Evolutionary conservation across 1,140 invertebrate genomes (phyloP).

Genomic region (Lasaia peninsularis): DNA sequence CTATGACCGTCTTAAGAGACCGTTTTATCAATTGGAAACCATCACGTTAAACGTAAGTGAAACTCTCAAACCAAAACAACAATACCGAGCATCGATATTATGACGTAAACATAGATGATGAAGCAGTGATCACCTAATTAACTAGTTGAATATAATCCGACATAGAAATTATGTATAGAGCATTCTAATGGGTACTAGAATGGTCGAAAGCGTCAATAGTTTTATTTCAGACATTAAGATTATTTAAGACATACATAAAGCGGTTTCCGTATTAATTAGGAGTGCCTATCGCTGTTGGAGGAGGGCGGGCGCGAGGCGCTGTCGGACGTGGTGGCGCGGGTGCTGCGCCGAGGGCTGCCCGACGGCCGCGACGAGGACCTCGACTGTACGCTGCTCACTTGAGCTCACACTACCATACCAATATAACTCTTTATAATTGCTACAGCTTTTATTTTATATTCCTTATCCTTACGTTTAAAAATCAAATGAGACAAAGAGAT

Average conservation of each 20-base stretch:
- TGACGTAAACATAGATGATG: no score
- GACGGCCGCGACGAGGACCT: constrained; percentile 93
- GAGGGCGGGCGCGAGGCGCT: constrained; percentile 92
- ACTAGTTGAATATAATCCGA: no score
- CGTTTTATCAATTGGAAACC: no score
- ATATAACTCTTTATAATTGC: constrained; percentile 28
- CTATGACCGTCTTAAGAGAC: no score
- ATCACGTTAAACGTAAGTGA: no score
- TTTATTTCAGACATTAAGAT: background rate
- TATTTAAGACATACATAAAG: no score
- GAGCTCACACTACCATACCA: constrained; percentile 49
- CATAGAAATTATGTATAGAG: no score
- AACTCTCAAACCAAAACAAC: no score
- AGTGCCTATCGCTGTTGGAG: constrained; percentile 87
- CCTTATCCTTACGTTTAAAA: background rate
- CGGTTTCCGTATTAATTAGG: constrained; percentile 71
- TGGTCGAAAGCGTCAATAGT: no score
- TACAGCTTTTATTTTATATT: constrained; percentile 9
- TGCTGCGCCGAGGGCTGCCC: constrained; percentile 77
- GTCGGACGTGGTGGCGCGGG: constrained; percentile 87
- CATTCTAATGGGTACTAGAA: no score
- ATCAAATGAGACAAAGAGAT: background rate
- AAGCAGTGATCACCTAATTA: no score
- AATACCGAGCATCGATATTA: no score
- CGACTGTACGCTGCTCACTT: constrained; percentile 92